Evolutionary conservation across 2,113 vertebrate genomes (phyloP).

Genomic region (Callithrix jacchus): DNA sequence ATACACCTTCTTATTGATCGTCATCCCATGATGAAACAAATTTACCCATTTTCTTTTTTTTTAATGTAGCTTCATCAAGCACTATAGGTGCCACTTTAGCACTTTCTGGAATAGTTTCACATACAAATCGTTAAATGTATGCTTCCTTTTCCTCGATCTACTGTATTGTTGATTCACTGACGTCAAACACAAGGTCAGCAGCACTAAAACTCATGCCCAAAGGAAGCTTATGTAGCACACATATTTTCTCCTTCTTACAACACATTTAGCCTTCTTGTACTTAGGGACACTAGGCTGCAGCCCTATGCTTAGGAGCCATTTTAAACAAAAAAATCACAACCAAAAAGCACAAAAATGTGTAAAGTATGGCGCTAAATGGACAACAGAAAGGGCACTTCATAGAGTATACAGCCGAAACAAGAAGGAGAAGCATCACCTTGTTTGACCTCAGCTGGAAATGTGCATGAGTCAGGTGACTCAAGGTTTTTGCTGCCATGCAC

Average conservation of each 20-base stretch:
- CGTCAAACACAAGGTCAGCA: background rate
- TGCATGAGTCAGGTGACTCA: background rate
- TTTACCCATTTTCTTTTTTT: background rate
- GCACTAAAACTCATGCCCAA: background rate
- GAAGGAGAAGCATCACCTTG: background rate
- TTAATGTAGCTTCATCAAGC: background rate
- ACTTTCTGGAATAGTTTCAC: background rate
- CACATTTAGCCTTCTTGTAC: background rate
- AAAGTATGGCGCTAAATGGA: background rate
- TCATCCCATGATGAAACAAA: background rate
- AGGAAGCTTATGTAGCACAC: background rate
- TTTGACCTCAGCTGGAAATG: background rate
- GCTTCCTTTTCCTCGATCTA: background rate
- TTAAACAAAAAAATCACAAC: background rate
- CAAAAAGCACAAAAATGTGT: background rate
- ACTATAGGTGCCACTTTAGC: background rate
- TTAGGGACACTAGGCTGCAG: background rate
- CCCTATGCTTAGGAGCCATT: background rate
- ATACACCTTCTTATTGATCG: background rate
- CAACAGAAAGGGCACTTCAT: background rate
- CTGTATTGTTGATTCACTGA: background rate
- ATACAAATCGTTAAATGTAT: background rate
- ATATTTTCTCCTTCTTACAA: background rate
- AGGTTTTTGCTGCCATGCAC: background rate
- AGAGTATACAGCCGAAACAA: background rate